These are phyloP conservation scores for Perognathus longimembris DNA, from an alignment of 2,113 vertebrate genomes.

Conservation along the genomic window DNA sequence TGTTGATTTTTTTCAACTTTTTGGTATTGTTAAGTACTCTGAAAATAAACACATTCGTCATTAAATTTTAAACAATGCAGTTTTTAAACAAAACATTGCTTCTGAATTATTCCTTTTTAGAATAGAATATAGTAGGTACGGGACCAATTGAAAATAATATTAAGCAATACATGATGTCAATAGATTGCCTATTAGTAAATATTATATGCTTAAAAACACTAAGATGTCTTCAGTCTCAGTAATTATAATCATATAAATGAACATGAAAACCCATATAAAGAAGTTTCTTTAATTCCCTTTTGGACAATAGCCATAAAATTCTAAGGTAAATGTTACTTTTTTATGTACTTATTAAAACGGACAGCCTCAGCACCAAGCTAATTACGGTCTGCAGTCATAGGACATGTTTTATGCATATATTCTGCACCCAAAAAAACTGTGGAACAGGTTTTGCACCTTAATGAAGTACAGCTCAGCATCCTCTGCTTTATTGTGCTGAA, in stretches of 20 bases:
- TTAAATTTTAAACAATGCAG: not conserved
- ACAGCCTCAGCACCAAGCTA: conserved; percentile 36
- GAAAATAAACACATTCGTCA: not conserved
- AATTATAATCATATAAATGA: not conserved
- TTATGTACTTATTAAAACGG: conserved; percentile 70
- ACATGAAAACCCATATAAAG: not conserved
- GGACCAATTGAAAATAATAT: not conserved
- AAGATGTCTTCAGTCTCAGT: not conserved
- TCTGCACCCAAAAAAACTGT: conserved; percentile 46
- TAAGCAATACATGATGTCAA: not conserved
- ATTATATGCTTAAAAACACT: not conserved
- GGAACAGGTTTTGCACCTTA: conserved; percentile 54
- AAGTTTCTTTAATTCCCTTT: conserved; percentile 15
- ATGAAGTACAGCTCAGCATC: not conserved
- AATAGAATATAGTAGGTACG: not conserved
- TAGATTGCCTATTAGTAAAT: not conserved
- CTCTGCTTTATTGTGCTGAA: not conserved
- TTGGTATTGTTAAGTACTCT: not conserved
- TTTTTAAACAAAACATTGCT: not conserved
- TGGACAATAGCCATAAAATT: not conserved
- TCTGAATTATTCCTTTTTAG: not conserved
- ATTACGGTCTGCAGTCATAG: conserved; percentile 53
- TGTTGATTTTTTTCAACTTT: not conserved
- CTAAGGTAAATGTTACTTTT: conserved; percentile 65
- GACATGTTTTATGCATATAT: conserved; percentile 51